Evolutionary conservation across 2,888 invertebrate genomes (phyloP).

Genomic region (Prenolepis imparis): DNA sequence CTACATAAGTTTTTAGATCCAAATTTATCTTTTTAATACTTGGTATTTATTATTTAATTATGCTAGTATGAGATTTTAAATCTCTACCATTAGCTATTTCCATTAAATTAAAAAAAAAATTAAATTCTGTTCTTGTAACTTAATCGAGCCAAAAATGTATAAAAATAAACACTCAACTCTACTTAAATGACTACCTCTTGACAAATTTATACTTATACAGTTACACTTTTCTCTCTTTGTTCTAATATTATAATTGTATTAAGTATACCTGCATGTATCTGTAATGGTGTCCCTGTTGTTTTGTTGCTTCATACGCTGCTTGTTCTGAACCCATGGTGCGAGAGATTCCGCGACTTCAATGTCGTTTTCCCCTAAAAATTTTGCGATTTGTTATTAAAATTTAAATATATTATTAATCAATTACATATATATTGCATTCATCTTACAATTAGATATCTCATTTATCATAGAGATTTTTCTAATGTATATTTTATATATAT

Average conservation of each 20-base stretch:
- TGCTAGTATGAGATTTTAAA: background rate
- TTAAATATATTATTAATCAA: background rate
- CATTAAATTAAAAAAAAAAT: background rate
- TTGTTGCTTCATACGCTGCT: conserved; percentile 76
- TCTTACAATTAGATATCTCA: background rate
- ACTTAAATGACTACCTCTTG: background rate
- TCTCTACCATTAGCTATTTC: background rate
- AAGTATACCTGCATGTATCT: conserved; percentile 62
- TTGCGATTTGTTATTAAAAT: conserved; percentile 36
- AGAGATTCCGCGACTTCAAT: conserved; percentile 89
- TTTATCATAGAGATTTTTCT: background rate
- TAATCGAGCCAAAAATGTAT: background rate
- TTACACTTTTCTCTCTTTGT: background rate
- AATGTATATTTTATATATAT: too few relatives aligned
- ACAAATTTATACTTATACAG: background rate
- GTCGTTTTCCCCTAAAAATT: conserved; percentile 89
- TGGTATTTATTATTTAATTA: background rate
- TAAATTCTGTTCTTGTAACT: background rate
- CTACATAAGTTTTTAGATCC: too few relatives aligned
- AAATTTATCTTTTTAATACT: background rate
- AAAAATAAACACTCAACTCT: background rate
- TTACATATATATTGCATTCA: background rate
- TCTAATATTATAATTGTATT: background rate
- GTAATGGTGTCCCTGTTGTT: conserved; percentile 54
- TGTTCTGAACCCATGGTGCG: conserved; percentile 80